These are phyloP conservation scores for Hirtodrosophila confusa DNA, from an alignment of 2,888 invertebrate species.

Conservation along the genomic window DNA sequence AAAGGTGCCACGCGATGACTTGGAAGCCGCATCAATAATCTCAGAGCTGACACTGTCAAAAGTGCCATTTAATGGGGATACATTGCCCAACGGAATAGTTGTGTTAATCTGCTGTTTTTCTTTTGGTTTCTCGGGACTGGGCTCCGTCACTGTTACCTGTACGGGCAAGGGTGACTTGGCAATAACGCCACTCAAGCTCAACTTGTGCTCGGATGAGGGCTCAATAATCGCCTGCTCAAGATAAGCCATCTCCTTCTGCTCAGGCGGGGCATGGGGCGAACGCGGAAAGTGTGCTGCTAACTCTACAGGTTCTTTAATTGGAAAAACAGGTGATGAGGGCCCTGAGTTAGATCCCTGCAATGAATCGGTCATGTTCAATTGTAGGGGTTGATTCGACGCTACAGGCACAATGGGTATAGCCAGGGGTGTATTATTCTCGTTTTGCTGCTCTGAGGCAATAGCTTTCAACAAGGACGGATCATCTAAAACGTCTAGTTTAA, in stretches of 20 bases:
- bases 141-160: constrained; percentile 37
- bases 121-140: constrained; percentile 41
- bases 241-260: constrained; percentile 54
- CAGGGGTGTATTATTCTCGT: no score
- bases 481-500: not conserved
- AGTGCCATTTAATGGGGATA: constrained; percentile 44
- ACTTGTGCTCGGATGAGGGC: constrained; percentile 25
- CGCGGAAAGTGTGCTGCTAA: constrained; percentile 65
- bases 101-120: constrained; percentile 24
- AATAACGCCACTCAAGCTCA: constrained; percentile 28
- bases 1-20: constrained; percentile 19
- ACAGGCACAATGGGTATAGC: constrained; percentile 1
- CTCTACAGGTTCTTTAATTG: constrained; percentile 48
- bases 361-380: constrained; percentile 28
- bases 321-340: constrained; percentile 69
- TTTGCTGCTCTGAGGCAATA: not conserved
- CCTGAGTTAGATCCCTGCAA: constrained; percentile 29
- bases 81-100: constrained; percentile 26
- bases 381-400: constrained; percentile 28
- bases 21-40: not conserved
- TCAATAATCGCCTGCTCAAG: constrained; percentile 68
- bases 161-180: constrained; percentile 37
- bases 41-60: constrained; percentile 26
- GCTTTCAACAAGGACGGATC: not conserved
- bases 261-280: constrained; percentile 59